Evolutionary conservation across 2,888 invertebrate species (phyloP).

Genomic region (Caenorhabditis sp.): DNA sequence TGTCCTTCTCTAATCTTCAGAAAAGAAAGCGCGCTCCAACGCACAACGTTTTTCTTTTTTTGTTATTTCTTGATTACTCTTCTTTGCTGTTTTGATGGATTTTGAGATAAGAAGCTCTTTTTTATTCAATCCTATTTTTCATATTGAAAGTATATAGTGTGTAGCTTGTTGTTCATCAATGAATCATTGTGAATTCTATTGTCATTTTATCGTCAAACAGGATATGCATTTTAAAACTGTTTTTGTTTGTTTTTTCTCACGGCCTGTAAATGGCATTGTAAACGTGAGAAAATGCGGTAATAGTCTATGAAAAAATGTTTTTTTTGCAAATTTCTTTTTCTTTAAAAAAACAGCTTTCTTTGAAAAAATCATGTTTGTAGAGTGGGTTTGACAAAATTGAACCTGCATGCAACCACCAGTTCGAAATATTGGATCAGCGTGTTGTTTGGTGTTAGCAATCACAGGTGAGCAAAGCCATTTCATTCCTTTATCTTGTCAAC

Average conservation of each 20-base stretch:
- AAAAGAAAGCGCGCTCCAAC: background rate
- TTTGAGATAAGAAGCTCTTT: background rate
- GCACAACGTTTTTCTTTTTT: background rate
- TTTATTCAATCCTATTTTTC: background rate
- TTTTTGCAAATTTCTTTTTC: background rate
- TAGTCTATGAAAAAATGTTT: background rate
- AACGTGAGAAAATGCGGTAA: too few relatives aligned
- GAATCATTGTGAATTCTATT: too few relatives aligned
- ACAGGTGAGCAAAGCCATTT: background rate
- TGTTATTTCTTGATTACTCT: background rate
- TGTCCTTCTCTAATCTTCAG: background rate
- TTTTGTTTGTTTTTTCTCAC: too few relatives aligned
- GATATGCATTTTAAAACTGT: too few relatives aligned
- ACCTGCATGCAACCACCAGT: background rate
- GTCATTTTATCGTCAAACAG: too few relatives aligned
- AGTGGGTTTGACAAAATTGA: background rate
- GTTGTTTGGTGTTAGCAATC: background rate
- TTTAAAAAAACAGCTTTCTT: background rate
- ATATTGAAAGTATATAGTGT: background rate
- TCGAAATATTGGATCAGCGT: background rate
- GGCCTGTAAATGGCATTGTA: too few relatives aligned
- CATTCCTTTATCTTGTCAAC: background rate
- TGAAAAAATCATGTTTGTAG: background rate
- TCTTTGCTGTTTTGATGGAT: background rate
- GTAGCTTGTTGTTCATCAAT: background rate